Evolutionary conservation across 2,113 vertebrate genomes (phyloP).

Genomic region (Pelusios castaneus): DNA sequence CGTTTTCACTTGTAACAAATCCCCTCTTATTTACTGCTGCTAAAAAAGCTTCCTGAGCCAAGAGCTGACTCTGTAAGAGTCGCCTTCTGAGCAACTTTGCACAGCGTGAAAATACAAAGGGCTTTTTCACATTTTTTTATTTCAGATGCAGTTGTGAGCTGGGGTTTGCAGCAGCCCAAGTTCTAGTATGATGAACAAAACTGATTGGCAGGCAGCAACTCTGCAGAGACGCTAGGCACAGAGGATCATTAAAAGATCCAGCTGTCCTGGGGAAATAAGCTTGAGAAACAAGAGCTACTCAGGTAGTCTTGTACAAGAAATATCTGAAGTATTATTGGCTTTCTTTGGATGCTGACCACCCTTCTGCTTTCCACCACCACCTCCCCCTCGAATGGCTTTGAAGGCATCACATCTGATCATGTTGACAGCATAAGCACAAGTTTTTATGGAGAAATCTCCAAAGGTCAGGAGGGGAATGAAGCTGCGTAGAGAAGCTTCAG

Average conservation of each 20-base stretch:
- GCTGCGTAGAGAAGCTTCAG: fast-evolving
- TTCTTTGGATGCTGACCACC: fast-evolving
- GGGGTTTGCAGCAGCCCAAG: too few relatives aligned
- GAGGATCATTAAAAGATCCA: neutral
- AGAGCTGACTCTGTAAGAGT: fast-evolving
- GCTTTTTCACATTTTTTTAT: fast-evolving
- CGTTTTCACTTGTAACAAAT: fast-evolving
- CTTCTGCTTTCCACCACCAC: neutral
- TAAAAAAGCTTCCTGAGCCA: neutral
- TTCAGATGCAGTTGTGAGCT: neutral
- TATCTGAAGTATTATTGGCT: fast-evolving
- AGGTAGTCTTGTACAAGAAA: neutral
- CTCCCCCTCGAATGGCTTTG: neutral
- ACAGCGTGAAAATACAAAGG: neutral
- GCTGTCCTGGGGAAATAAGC: neutral
- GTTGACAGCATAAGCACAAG: fast-evolving
- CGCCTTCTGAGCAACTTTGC: neutral
- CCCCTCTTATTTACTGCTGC: neutral
- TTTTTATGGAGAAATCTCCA: neutral
- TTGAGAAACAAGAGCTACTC: fast-evolving
- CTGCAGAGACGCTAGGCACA: fast-evolving
- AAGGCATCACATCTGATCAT: neutral
- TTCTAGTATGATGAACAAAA: neutral
- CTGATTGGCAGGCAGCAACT: fast-evolving
- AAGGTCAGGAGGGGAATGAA: fast-evolving